Base-by-base conservation (phyloP, 2,797 vertebrate genomes). In the Acrossocheilus fasciatus region DNA sequence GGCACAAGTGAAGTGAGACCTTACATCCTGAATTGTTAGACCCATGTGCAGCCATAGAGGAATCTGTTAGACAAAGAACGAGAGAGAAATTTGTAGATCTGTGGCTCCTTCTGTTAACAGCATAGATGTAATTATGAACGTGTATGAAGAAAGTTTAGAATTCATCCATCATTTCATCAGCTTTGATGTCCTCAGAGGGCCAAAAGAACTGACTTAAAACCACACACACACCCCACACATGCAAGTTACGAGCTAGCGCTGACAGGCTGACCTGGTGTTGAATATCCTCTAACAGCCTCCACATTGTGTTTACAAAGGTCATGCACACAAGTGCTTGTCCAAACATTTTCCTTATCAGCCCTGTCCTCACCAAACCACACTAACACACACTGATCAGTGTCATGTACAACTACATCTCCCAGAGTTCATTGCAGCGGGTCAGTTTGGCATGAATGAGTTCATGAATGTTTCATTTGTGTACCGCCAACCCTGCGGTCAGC, bases 211-310 rank as follows among this genome's bases (percentile, higher is more conserved):
- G 17, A 85, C 68, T 59, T 43, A 36, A 69, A n/a, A 45, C 1
- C 18, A 34, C 15, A 82, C 30, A 57, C 66, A 52, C 14, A 4
- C 43, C 47, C n/a, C n/a, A 54, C 45, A 75, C 39, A 52, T 23
- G n/a, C 43, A 64, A 87, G 76, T 90, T 80, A 87, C 72, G 78
- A 83, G 87, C 81, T 87, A 82, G 81, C 73, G 89, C 88, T 90
- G 91, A 94, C 90, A 91, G 90, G 68, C 47, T 23, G 41, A 76
- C 82, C 89, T 83, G 64, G 82, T 86, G 87, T 76, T 85, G 73
- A 72, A 77, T 85, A 77, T 85, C 83, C n/a, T 72, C 15, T 20
- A 34, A 77, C 62, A 85, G 34, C 43, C 26, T 85, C 57, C 39
- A 76, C 82, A 66, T 85, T 81, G 70, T 87, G 82, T 85, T 85